A percentile compares a stretch with the other conserved stretches of the same genome.
Conservation (phyloP, 1,140 invertebrate species). For the Trissolcus basalis region DNA sequence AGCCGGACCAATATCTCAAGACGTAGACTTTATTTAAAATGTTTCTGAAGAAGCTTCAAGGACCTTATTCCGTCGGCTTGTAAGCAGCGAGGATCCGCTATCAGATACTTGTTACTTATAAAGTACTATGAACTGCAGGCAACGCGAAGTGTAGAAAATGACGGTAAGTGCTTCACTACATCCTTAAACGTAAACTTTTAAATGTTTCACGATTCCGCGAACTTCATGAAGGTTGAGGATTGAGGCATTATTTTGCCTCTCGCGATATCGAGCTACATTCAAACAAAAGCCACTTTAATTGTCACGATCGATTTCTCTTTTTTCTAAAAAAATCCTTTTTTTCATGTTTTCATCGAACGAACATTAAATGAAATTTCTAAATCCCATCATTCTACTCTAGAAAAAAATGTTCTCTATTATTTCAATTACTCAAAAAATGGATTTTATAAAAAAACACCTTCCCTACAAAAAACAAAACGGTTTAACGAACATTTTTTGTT, state of each 20-base stretch:
- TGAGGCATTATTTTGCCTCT: conserved; percentile 48
- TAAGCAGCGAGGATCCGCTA: conserved; percentile 51
- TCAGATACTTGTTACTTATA: conserved; percentile 60
- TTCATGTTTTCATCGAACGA: neutral
- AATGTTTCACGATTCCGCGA: conserved; percentile 53
- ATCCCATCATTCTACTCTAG: too few relatives aligned
- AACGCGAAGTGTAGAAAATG: conserved; percentile 56
- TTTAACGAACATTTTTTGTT: too few relatives aligned
- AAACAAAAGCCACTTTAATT: conserved; percentile 45
- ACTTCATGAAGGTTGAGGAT: conserved; percentile 46
- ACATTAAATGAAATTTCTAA: too few relatives aligned
- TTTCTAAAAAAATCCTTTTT: neutral
- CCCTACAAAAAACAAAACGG: too few relatives aligned
- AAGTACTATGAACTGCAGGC: conserved; percentile 53
- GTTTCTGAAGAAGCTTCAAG: conserved; percentile 56
- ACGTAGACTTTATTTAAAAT: conserved; percentile 57
- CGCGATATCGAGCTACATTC: conserved; percentile 32
- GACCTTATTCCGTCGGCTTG: conserved; percentile 52
- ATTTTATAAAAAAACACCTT: too few relatives aligned
- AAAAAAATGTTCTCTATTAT: too few relatives aligned
- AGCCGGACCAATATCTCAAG: conserved; percentile 48
- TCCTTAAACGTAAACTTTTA: conserved; percentile 56
- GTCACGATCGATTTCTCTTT: conserved; percentile 18
- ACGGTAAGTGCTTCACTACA: conserved; percentile 51
- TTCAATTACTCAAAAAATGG: too few relatives aligned